Base-by-base conservation (phyloP, 2,888 invertebrate species). In the Adelphocoris suturalis region DNA sequence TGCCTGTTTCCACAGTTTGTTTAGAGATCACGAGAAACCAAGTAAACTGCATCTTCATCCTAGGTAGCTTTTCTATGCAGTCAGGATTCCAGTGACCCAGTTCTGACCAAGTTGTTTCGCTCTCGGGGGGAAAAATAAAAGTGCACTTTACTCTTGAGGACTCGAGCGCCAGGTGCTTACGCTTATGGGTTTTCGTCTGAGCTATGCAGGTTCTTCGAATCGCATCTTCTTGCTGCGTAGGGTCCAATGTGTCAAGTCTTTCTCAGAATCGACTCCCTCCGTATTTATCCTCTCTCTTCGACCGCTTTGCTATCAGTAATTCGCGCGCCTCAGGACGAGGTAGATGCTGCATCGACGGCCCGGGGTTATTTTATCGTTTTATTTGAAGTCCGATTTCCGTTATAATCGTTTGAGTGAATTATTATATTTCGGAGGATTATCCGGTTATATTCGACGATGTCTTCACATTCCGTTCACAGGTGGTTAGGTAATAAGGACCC, bases 161-260 rank as follows among this genome's bases (percentile, higher is more conserved):
- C 4, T 19, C 0, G 68, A 68, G 68, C 68, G 68, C 68, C 68
- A 68, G 78, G 47, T 37, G 82, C 82, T 82, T 52, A 82, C 82
- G 48, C 47, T 48, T 47, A 46, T 52, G 19, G 28, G 52, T 52
- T 47, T 82, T 82, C 23, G 46, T 48, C 82, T 82, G 37, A 82
- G 68, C 82, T 19, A 14, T 27, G 82, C 82, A 27, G 13, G 19
- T 82, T 82, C 82, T 82, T 3, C 82, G 82, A 82, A 82, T 23
- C 82, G 47, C 46, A 82, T 48, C 52, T 78, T 78, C 37, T 37
- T 52, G 82, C 82, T 82, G 82, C 47, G 82, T 82, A 14, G 27
- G 37, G 82, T 82, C 23, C 82, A 82, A 82, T 82, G 82, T 82
- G 47, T 82, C 47, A 81, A 81, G 19, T 48, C 16, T 52, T 82